Evolutionary conservation across 2,113 vertebrate species (phyloP), one percentile per base, ranked within the genome.

Genomic region (Arvicanthis niloticus): DNA sequence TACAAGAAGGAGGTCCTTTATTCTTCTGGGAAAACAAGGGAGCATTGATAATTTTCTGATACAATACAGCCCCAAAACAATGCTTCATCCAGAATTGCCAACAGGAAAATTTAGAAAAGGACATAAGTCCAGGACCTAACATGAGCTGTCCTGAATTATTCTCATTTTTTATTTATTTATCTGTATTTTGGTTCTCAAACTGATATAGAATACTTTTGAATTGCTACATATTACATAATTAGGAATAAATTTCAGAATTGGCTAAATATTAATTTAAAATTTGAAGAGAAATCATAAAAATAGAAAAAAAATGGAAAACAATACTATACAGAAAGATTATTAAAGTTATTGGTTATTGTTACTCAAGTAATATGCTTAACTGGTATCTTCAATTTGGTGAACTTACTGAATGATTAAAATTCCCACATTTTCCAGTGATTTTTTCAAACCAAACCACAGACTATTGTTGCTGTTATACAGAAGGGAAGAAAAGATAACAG

Each of bases 151-250:
- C n/a, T 81, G 1, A 11, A 82, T 37, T 77, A 65, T 17, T 22
- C 0, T 67, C 11, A 51, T 51, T 51, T 51, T 51, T 51, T 51
- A n/a, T 87, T 60, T 93, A 45, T 85, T 92, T 88, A 34, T 89
- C 1, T 58, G 22, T 65, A 22, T 86, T 37, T 84, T 87, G 73
- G 7, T 89, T 78, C 6, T 2, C 48, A 12, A 58, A 4, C 9
- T 90, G 3, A 45, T 90, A 76, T 82, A 26, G 88, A 1, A 70
- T 96, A 78, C 11, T 0, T 85, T 97, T 95, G 40, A 45, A 16
- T 93, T 40, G 84, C 26, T 80, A 22, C 15, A 42, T n/a, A 37
- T 76, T 88, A 81, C 53, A 42, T 48, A 24, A 15, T 80, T 53
- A 90, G 48, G 70, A 37, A 91, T 16, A 95, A 81, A 90, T 68